These are phyloP conservation scores for Bradynema listronoti DNA, from an alignment of 1,140 invertebrate genomes.

Conservation along the genomic window DNA sequence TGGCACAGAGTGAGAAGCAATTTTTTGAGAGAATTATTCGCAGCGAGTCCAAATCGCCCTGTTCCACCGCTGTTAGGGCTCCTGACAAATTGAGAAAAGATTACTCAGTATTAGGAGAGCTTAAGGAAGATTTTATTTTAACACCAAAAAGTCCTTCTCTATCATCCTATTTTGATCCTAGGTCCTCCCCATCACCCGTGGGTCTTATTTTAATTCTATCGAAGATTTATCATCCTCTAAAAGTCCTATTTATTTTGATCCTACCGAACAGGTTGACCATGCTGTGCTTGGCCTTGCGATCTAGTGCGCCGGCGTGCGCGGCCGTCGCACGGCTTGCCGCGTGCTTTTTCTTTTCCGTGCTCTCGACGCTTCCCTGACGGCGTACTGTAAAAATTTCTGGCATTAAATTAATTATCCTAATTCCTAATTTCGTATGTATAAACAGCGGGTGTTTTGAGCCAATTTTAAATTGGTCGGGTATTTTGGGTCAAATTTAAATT, in stretches of 20 bases:
- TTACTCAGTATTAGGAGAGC: no score
- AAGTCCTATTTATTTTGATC: not conserved
- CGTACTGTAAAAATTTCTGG: conserved; percentile 23
- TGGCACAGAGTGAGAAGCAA: conserved; percentile 19
- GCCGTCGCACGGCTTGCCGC: not conserved
- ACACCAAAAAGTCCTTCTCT: no score
- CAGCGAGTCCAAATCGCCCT: conserved; percentile 31
- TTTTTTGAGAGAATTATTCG: conserved; percentile 27
- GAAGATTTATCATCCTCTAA: no score
- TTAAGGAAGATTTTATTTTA: no score
- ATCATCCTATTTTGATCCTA: no score
- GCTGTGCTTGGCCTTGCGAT: conserved; percentile 28
- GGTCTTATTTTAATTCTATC: no score
- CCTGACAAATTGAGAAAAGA: conserved; percentile 16
- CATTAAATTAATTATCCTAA: not conserved
- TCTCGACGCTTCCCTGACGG: conserved; percentile 36
- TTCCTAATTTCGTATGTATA: not conserved
- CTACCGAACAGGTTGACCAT: conserved; percentile 35
- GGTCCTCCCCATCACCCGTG: no score
- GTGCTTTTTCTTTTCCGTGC: conserved; percentile 16
- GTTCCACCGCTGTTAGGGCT: conserved; percentile 31
- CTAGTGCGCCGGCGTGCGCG: not conserved
- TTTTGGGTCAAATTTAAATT: no score
- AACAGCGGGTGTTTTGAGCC: no score
- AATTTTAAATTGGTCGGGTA: no score